Base-by-base conservation (phyloP, 2,888 invertebrate genomes). In the Caenorhabditis imperialis region DNA sequence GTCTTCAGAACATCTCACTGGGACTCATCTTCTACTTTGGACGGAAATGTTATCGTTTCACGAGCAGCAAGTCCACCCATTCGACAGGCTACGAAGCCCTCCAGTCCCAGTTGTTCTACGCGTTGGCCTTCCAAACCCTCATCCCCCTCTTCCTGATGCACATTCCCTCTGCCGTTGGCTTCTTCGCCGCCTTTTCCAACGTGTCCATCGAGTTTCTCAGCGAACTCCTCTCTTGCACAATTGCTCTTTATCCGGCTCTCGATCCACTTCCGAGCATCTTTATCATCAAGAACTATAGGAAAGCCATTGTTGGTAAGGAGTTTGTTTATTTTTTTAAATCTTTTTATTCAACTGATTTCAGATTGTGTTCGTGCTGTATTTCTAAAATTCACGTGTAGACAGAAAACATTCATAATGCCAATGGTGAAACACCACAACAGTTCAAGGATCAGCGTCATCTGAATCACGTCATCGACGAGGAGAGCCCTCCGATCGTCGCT, bases 141-240 rank as follows among this genome's bases (percentile, higher is more conserved):
- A 67, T 67, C 22, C 67, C 67, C n/a, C 35, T 67, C 14, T 12
- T 58, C 23, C 58, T 67, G 10, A 67, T 67, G 67, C 58, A 67
- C 14, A n/a, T 58, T 3, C 67, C 67, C 5, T 35, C 50, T 6
- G 22, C 51, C 12, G 16, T 51, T 4, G 25, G 44, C 1, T 50
- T 58, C 7, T 14, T 25, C 0, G 30, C 44, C 6, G 37, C 57
- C 0, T 58, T 67, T 22, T 45, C 58, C 42, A 45, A 44, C 18
- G 16, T 45, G n/a, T 51, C 57, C 0, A 14, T 57, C 0, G 58
- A 51, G n/a, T 12, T 30, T 16, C 12, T 45, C 8, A 50, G 45
- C 38, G 12, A 58, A n/a, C 6, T 58, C 8, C 44, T 51, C n/a
- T 35, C 58, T 3, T 27, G 25, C 16, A 58, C 58, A 7, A 58